Evolutionary conservation across 2,888 invertebrate species (phyloP), one percentile per base, ranked within the genome.

Genomic region (Theretra japonica): DNA sequence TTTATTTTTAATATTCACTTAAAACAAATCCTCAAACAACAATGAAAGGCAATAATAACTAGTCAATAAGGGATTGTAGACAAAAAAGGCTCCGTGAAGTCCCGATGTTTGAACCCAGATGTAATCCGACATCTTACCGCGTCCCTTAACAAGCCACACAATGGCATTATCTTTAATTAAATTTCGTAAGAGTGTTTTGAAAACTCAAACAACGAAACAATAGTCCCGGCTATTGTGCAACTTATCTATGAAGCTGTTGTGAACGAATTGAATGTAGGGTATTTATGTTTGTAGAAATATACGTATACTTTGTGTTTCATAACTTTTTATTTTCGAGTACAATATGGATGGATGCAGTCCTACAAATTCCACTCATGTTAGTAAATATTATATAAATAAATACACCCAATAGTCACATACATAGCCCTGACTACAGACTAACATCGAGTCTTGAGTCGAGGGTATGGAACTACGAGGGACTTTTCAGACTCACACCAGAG

Each of bases 81-180:
- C 25, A 48, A 21, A 65, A 62, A 65, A 23, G 41, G 41, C 23
- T 21, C 28, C 7, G 28, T 30, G 5, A 65, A 65, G 17, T 17
- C 65, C 48, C 65, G 15, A 19, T 48, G 17, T 41, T 65, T 48
- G 21, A 41, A 17, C 65, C 41, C 28, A 60, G 7, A 30, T 62
- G 59, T 53, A 53, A 70, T 53, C 53, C 23, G 41, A 23, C 30
- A 21, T 23, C 60, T 50, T 19, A 70, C 59, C 23, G 28, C 50
- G 30, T 60, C 53, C 30, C 33, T 53, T 70, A 60, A 70, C 50
- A 62, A 50, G 50, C n/a, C 30, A 30, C 8, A 70, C 50, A 70
- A 70, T 70, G 28, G 50, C 8, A 65, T 60, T 70, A 50, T 62
- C 50, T 60, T 53, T 70, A 70, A 53, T 70, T 70, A 30, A 60